Evolutionary conservation across 1,140 invertebrate species (phyloP), one percentile per base, ranked within the genome.

Genomic region (Pseudomyrmex gracilis): DNA sequence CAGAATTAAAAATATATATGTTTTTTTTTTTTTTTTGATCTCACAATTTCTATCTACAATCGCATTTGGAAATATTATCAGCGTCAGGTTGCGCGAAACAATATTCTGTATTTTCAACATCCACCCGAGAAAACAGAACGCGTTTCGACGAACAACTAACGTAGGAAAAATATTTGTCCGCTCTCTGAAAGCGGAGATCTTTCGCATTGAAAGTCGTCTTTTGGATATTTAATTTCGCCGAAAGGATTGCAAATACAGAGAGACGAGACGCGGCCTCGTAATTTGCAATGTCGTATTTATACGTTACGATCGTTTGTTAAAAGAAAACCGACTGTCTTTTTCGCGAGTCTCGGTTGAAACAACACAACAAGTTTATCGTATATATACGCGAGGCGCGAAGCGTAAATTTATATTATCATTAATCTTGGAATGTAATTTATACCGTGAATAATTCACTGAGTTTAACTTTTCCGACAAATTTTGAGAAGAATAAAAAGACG

Each of bases 141-240:
- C 34, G 34, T 34, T 34, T 34, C 34, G 12, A 13, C 13, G 13
- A 1, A n/a, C 58, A 13, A 51, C 13, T 15, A 34, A 63, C 7
- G 43, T 15, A 76, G n/a, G 12, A 20, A 17, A 76, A 76, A 76
- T 76, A 63, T 76, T 76, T 63, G 10, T 5, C 43, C n/a, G n/a
- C 1, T 17, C 1, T 17, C 61, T 7, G 5, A 51, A 47, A 17
- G n/a, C 12, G 22, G 20, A 34, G 22, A 2, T 47, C 3, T n/a
- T 60, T 60, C 43, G 47, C 34, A 17, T 34, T 34, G n/a, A 20
- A 5, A 58, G 45, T 47, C n/a, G 43, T 73, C 34, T 73, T 60
- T 73, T 24, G 4, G 2, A 24, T 15, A n/a, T 74, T 34, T n/a
- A 63, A 61, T 63, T 63, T 1, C 45, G 45, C 7, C 63, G 17